Evolutionary conservation across 2,797 vertebrate genomes (phyloP), one percentile per base, ranked within the genome.

Genomic region (Tenualosa ilisha): DNA sequence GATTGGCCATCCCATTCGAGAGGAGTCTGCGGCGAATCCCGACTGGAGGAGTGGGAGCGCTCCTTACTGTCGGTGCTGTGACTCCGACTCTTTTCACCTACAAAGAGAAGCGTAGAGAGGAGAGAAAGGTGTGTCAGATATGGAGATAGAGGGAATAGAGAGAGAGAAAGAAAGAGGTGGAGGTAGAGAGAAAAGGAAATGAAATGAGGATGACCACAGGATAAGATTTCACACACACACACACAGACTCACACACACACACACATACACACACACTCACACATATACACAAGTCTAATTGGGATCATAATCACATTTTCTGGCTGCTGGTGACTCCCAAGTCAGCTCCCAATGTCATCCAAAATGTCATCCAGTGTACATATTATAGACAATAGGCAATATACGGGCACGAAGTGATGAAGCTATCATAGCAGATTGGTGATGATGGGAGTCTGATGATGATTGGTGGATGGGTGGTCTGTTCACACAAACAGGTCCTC

Each of bases 1-100:
- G 95, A 94, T 0, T 95, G 95, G 87, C 96, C 95, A 83, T 97
- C 97, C 96, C 96, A 96, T 93, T 97, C 96, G 91, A 96, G 96
- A 94, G 95, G 95, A 95, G 95, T 90, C 3, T 88, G 87, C 17
- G 94, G 89, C 86, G 94, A 92, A 90, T 96, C 96, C 89, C 94
- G 94, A 84, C 93, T 81, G 51, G 81, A 85, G 68, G 95, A 94
- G 37, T 96, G 94, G 82, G 91, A 92, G 90, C 94, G 83, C 12
- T 91, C 90, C 65, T 87, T 90, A 92, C 93, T 95, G 93, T 97
- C 96, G 91, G 94, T 96, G 92, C 96, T 97, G 93, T 96, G 95
- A 84, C 93, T 94, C 88, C 96, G 94, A 87, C 95, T 92, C 91
- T 97, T 97, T 81, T 97, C 96, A 86, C 96, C 96, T 97, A 12